Conservation (phyloP, 2,113 vertebrate genomes). For the Melanotaenia duboulayi region DNA sequence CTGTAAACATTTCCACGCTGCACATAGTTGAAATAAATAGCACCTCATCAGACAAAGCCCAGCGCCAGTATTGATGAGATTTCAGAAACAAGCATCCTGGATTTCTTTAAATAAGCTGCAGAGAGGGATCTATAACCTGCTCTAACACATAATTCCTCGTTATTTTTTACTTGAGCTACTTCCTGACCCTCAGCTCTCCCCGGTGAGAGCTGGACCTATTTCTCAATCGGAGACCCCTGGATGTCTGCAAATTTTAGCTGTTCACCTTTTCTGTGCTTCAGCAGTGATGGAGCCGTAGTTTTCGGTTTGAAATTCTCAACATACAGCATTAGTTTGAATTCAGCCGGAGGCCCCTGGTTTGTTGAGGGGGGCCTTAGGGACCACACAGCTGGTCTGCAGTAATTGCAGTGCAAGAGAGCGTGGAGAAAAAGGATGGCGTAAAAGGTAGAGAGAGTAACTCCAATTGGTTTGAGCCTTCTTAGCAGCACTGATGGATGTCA, state of each 20-base stretch:
- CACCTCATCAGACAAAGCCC: constrained; percentile 66
- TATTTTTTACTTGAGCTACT: constrained; percentile 36
- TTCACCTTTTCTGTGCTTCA: not conserved
- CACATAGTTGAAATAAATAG: constrained; percentile 62
- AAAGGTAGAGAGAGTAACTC: constrained; percentile 31
- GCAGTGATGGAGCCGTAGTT: not conserved
- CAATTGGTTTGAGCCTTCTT: constrained; percentile 44
- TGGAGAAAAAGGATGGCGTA: constrained; percentile 39
- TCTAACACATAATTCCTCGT: constrained; percentile 60
- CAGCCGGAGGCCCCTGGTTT: constrained; percentile 59
- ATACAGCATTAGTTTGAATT: constrained; percentile 9
- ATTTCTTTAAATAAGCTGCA: constrained; percentile 53
- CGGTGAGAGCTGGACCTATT: constrained; percentile 33
- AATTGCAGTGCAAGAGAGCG: constrained; percentile 69
- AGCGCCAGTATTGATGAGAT: constrained; percentile 59
- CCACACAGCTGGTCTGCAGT: constrained; percentile 76
- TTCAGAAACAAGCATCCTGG: constrained; percentile 58
- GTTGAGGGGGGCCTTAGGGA: constrained; percentile 55
- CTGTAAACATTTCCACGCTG: constrained; percentile 55
- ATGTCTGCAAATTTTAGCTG: not conserved
- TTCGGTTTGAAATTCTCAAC: constrained; percentile 25
- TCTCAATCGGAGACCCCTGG: constrained; percentile 32
- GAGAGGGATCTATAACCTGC: constrained; percentile 58
- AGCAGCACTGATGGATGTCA: constrained; percentile 62
- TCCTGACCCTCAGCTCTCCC: constrained; percentile 51